Evolutionary conservation across 2,113 vertebrate genomes (phyloP), one percentile per base, ranked within the genome.

Genomic region (Tautogolabrus adspersus): DNA sequence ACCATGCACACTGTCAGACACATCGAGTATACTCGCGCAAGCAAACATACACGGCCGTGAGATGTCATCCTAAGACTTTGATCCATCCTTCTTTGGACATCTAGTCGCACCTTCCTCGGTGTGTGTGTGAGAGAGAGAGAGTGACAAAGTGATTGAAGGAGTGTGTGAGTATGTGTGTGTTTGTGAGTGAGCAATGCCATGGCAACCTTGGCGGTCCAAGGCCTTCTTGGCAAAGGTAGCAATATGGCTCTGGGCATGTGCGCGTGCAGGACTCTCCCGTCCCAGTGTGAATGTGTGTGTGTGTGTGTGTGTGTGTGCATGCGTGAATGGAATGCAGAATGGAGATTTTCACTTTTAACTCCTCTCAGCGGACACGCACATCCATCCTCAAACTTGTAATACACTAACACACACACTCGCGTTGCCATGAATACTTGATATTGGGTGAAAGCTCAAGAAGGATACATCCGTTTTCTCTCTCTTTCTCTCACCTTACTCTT

Each of bases 151-250:
- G 44, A 47, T 47, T 15, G 44, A 47, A 12, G 13, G 15, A 26
- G 71, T 82, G 46, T 58, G 18, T 72, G 38, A 42, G 22, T 69
- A 40, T 80, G 22, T 79, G 66, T 88, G 69, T 84, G 75, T 87
- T 69, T 90, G 60, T 66, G 77, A 75, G 60, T 38, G 54, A 72
- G 78, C 78, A 81, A 75, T 75, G 63, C 86, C 88, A 91, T 89
- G 77, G 85, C 85, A 93, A 93, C 91, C 62, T 75, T 87, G 82
- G 87, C 71, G 62, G 72, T 78, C 86, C 62, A 74, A 88, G 83
- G 86, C 73, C 81, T 79, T 90, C 47, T 88, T 87, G 90, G 85
- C 79, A 63, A 87, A 10, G 62, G 60, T 80, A 82, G 77, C 59
- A 71, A 66, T 66, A 83, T 79, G 55, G 85, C 82, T 81, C 72